These are phyloP conservation scores for Parapsyche elsis DNA, from an alignment of 1,140 invertebrate species.

Conservation along the genomic window DNA sequence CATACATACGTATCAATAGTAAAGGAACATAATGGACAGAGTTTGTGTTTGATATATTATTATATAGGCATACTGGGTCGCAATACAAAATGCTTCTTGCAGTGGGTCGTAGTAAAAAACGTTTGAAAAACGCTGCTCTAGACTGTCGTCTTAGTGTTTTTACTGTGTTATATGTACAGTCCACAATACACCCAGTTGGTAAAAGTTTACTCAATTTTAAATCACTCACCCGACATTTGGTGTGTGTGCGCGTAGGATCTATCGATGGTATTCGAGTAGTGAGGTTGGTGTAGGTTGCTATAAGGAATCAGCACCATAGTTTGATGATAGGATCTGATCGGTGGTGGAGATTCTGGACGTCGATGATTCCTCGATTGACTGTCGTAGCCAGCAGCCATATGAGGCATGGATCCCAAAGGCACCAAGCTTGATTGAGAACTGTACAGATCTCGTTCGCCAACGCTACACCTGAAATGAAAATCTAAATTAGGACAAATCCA, in stretches of 20 bases:
- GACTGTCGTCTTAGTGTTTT: neutral
- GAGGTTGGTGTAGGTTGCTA: conserved; percentile 63
- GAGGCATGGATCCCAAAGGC: conserved; percentile 28
- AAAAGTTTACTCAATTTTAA: neutral
- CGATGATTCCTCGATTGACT: conserved; percentile 62
- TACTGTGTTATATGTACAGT: neutral
- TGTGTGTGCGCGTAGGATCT: conserved; percentile 28
- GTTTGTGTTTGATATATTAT: too few relatives aligned
- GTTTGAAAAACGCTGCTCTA: too few relatives aligned
- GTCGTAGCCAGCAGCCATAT: conserved; percentile 14
- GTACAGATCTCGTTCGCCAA: conserved; percentile 50
- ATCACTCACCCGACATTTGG: conserved; percentile 15
- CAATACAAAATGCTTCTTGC: too few relatives aligned
- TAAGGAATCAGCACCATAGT: conserved; percentile 83
- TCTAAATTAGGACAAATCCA: too few relatives aligned
- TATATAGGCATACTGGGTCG: too few relatives aligned
- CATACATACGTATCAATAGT: too few relatives aligned
- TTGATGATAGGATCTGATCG: conserved; percentile 73
- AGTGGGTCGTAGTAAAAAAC: too few relatives aligned
- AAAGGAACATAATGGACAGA: too few relatives aligned
- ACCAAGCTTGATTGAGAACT: conserved; percentile 40
- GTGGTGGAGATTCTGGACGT: conserved; percentile 74
- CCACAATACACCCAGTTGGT: neutral
- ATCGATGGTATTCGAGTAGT: conserved; percentile 57
- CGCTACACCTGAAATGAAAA: conserved; percentile 51